Base-by-base conservation (phyloP, 2,888 invertebrate species). In the Apodemia zela region DNA sequence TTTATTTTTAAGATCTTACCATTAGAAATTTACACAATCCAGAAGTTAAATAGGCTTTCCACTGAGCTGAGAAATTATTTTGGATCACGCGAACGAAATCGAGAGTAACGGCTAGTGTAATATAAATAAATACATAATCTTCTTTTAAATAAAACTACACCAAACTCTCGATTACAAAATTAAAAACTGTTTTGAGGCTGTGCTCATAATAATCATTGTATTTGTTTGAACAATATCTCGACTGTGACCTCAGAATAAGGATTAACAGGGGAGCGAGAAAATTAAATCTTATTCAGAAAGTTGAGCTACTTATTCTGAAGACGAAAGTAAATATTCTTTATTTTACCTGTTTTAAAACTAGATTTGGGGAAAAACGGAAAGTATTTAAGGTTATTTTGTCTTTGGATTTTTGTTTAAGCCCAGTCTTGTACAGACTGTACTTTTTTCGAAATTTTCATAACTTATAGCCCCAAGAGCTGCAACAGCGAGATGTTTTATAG, bases 281-380 rank as follows among this genome's bases (percentile, higher is more conserved):
- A 76, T 76, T 76, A 76, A 80, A 77, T 74, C 72, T 75, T 70
- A 75, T 76, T 77, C 73, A 70, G 64, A 78, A 81, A 81, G 73
- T 80, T 78, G 49, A 25, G 58, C 68, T 71, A 73, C 72, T 80
- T 76, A 69, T 68, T 69, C 66, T 49, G 63, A 63, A 73, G 69
- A 69, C 67, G 66, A 62, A 63, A 63, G 67, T 68, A 51, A 51
- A 51, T 21, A 21, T 51, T 51, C 6, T 5, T 51, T 51, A 51
- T 25, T 21, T 13, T 51, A 25, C 21, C 21, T 21, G 21, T 25
- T 51, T 51, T 21, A 5, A n/a, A 45, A 51, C 51, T 25, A 21
- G 18, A 21, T 51, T 51, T 51, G 21, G 11, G 11, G 17, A 10
- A 51, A 51, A 51, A 45, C n/a, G 45, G n/a, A 6, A 45, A 45